These are phyloP conservation scores for Mesochorus sp. DNA, from an alignment of 2,888 invertebrate genomes.

Conservation along the genomic window DNA sequence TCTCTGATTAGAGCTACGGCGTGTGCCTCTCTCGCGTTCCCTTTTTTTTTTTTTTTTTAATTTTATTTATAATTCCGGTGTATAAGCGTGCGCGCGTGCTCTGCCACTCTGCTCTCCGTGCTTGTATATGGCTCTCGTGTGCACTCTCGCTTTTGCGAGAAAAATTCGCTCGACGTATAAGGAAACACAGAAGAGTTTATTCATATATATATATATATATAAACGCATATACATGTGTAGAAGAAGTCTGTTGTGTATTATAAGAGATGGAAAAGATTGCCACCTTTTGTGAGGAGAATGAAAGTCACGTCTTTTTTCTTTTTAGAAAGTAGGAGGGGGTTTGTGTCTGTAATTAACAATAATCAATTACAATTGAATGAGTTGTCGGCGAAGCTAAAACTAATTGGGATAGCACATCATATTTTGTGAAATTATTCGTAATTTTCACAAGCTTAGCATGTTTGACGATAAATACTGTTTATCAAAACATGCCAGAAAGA, in stretches of 20 bases:
- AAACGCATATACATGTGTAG: conserved; percentile 22
- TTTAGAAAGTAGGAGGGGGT: conserved; percentile 59
- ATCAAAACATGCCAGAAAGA: no score
- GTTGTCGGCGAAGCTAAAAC: background rate
- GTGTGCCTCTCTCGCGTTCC: conserved; percentile 48
- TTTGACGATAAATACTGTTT: no score
- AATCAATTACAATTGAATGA: conserved; percentile 21
- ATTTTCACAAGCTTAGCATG: no score
- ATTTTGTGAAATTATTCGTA: background rate
- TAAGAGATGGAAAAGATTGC: conserved; percentile 62
- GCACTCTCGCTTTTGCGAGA: conserved; percentile 67
- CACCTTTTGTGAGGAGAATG: conserved; percentile 55
- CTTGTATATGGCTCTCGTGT: conserved; percentile 39
- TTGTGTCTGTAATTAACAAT: conserved; percentile 29
- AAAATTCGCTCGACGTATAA: conserved; percentile 62
- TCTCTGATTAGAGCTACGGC: conserved; percentile 64
- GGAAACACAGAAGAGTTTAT: conserved; percentile 47
- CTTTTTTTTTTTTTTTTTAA: background rate
- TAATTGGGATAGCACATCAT: background rate
- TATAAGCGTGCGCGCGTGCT: conserved; percentile 33
- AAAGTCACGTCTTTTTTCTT: conserved; percentile 55
- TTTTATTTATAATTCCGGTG: conserved; percentile 36
- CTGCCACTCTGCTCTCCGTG: background rate
- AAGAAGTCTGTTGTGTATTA: conserved; percentile 29
- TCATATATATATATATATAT: background rate